Evolutionary conservation across 92 coral and sea anemone species (phyloP), one percentile per base, ranked within the genome.

Genomic region (Parazoanthus swiftii): DNA sequence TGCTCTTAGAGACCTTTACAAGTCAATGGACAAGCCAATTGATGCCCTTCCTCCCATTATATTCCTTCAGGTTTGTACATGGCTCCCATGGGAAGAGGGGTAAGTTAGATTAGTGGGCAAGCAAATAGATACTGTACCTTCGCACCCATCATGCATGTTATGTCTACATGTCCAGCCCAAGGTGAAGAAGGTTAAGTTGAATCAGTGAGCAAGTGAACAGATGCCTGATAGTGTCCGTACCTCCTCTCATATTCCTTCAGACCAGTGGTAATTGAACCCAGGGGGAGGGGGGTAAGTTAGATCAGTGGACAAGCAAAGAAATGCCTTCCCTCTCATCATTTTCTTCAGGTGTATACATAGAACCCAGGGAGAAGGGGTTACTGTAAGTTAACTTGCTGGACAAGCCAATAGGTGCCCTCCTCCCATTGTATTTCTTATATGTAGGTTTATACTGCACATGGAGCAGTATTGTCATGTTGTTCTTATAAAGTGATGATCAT

Each of bases 241-340:
- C 97, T 35, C 99, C 99, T 4, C 92, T 97, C 13, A 86, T 97
- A 74, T 93, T 97, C 81, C 88, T 97, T 51, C 98, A 95, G 92
- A 98, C 92, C 68, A 29, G 33, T 50, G 91, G 58, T 21, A 51
- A 18, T 2, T 38, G 38, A 26, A 13, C 65, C 8, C 20, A 56
- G 8, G 65, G 18, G 16, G 16, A 2, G 18, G 65, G 18, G 2
- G 16, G 65, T 13, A 10, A 56, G 25, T 18, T 63, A 63, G 3
- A 63, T 18, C 39, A 85, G 13, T 97, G 94, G 98, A 97, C 79
- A 94, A 92, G 81, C 93, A 93, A 13, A 71, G 96, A 70, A 95
- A 95, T 71, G 37, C 95, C 46, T 70, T 97, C 39, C 97, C 98
- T 35, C 99, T 97, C 4, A 95, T 97, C 8, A 85, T 93, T 95